These are phyloP conservation scores for Plebejus anna DNA, from an alignment of 2,888 invertebrate species.

Conservation along the genomic window DNA sequence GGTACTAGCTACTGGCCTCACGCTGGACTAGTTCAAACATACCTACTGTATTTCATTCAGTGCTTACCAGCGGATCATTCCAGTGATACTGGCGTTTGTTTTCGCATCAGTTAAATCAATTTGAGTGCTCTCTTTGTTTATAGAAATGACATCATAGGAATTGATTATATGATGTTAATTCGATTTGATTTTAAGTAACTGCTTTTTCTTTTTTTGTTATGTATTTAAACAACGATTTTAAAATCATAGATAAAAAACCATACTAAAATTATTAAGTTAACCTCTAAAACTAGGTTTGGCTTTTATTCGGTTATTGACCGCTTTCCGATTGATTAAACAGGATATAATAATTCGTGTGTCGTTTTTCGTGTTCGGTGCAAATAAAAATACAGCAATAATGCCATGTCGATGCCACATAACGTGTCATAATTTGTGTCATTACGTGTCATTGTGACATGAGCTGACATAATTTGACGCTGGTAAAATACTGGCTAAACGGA, in stretches of 20 bases:
- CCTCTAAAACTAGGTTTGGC: too few species aligned
- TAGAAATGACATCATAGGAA: not conserved
- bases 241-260: too few species aligned
- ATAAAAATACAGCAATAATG: not conserved
- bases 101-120: not conserved
- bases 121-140: not conserved
- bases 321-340: not conserved
- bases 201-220: too few species aligned
- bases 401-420: conserved; percentile 6
- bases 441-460: conserved; percentile 20
- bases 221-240: too few species aligned
- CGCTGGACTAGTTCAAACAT: too few species aligned
- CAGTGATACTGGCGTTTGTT: not conserved
- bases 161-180: too few species aligned
- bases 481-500: conserved; percentile 5
- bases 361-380: conserved; percentile 1
- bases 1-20: not conserved
- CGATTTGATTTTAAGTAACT: too few species aligned
- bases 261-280: too few species aligned
- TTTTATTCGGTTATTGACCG: not conserved
- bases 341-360: not conserved
- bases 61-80: not conserved
- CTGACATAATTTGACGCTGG: conserved; percentile 25
- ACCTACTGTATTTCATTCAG: too few species aligned
- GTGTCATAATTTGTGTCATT: conserved; percentile 21